These are phyloP conservation scores for Etheostoma nigrum DNA, from an alignment of 2,797 vertebrate genomes.

Conservation along the genomic window DNA sequence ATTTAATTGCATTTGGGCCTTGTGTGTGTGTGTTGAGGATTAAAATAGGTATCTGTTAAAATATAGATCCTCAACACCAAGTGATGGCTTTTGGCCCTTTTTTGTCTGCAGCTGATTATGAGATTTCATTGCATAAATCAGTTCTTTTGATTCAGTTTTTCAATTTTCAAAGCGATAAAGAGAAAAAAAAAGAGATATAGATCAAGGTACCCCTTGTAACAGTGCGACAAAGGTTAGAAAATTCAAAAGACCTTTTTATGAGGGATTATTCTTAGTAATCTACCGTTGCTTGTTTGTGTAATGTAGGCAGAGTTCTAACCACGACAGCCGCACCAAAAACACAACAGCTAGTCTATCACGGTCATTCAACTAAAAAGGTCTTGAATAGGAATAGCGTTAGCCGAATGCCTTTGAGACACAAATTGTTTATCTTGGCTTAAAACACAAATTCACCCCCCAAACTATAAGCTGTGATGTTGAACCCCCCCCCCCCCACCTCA, in stretches of 20 bases:
- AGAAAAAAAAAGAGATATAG: slow-evolving; percentile 8
- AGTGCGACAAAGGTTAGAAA: slow-evolving; percentile 45
- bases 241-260: slow-evolving; percentile 54
- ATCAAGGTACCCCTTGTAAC: slow-evolving; percentile 44
- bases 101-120: slow-evolving; percentile 51
- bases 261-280: slow-evolving; percentile 54
- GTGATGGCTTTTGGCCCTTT: slow-evolving; percentile 49
- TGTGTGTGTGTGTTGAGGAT: slow-evolving; percentile 32
- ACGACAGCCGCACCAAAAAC: slow-evolving; percentile 57
- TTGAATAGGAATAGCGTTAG: slow-evolving; percentile 45
- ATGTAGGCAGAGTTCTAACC: slow-evolving; percentile 58
- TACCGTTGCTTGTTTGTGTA: slow-evolving; percentile 50
- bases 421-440: slow-evolving; percentile 76
- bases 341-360: slow-evolving; percentile 53
- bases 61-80: slow-evolving; percentile 45
- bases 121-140: slow-evolving; percentile 76
- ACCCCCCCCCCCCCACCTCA: slow-evolving; percentile 12
- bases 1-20: slow-evolving; percentile 58
- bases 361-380: slow-evolving; percentile 53
- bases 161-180: slow-evolving; percentile 6
- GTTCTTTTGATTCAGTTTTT: slow-evolving; percentile 44
- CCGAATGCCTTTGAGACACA: slow-evolving; percentile 58
- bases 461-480: slow-evolving; percentile 63
- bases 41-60: slow-evolving; percentile 56
- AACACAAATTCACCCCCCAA: slow-evolving; percentile 54